These are phyloP conservation scores for Acholoe squamosa DNA, from an alignment of 2,888 invertebrate species.

Conservation along the genomic window DNA sequence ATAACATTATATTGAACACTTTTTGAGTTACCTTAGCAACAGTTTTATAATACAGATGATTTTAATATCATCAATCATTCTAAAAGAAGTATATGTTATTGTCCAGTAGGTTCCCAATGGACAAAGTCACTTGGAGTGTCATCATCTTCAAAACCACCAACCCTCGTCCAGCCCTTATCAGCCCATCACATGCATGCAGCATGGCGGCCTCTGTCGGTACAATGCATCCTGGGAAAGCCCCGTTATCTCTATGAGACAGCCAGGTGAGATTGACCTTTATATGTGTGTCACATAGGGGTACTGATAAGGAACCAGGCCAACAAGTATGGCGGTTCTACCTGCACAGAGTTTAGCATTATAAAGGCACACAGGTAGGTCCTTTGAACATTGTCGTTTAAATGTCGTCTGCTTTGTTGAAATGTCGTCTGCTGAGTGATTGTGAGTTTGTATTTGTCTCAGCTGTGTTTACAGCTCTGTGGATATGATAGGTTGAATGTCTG, in stretches of 20 bases:
- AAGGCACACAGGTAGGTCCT: background rate
- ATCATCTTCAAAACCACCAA: too few relatives aligned
- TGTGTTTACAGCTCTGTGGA: background rate
- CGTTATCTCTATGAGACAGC: constrained; percentile 28
- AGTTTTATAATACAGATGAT: too few relatives aligned
- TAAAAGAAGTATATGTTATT: too few relatives aligned
- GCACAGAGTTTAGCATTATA: background rate
- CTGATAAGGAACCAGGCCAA: constrained; percentile 44
- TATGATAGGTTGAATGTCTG: background rate
- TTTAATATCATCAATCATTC: too few relatives aligned
- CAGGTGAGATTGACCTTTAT: constrained; percentile 28
- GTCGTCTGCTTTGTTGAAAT: background rate
- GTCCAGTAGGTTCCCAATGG: too few relatives aligned
- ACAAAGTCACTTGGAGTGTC: too few relatives aligned
- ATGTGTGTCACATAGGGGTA: background rate
- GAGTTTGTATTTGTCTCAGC: background rate
- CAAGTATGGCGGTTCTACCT: background rate
- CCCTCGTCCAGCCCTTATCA: too few relatives aligned
- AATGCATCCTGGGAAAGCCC: background rate
- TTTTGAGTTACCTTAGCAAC: too few relatives aligned
- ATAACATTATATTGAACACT: too few relatives aligned
- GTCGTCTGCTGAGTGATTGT: background rate
- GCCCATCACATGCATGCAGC: too few relatives aligned
- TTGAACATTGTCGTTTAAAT: background rate
- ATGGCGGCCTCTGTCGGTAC: too few relatives aligned